A percentile compares a stretch with the other conserved stretches of the same genome.
phyloP scores from a whole-genome alignment of 2,113 vertebrate species.

The Perognathus longimembris region DNA sequence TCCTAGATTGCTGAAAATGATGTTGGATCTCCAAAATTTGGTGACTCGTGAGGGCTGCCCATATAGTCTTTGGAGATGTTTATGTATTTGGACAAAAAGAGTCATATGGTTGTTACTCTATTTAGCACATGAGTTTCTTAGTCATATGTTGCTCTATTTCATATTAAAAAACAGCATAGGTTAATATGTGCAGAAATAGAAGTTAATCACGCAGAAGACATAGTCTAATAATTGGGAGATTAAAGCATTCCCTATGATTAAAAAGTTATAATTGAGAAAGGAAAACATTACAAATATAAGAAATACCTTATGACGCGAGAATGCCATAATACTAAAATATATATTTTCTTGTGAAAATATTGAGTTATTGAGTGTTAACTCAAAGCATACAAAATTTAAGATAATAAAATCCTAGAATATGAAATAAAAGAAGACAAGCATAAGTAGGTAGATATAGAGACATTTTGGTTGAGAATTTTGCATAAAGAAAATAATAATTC shows the following conservation, averaged over 20 bases:
- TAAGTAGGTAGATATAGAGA: not conserved
- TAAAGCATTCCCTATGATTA: not conserved
- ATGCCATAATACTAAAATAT: constrained; percentile 16
- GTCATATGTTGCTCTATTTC: not conserved
- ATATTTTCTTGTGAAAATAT: constrained; percentile 25
- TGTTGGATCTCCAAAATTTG: not conserved
- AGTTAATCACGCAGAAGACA: not conserved
- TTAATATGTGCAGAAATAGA: constrained; percentile 12
- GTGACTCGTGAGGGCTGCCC: not conserved
- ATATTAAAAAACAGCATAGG: not conserved
- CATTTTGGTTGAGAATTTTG: constrained; percentile 22
- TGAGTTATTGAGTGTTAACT: constrained; percentile 47
- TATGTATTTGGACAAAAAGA: constrained; percentile 20
- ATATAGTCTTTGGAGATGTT: not conserved
- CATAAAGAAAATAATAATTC: constrained; percentile 39
- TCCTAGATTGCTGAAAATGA: too few relatives aligned
- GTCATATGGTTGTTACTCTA: not conserved
- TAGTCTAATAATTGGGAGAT: not conserved
- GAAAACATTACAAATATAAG: not conserved
- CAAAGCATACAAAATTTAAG: constrained; percentile 7
- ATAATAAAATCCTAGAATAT: constrained; percentile 16
- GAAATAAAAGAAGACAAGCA: constrained; percentile 10
- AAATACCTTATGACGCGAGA: not conserved
- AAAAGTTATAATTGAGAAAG: not conserved
- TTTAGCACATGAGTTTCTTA: constrained; percentile 40